phyloP scores from a whole-genome alignment of 2,113 vertebrate species.

The Coturnix japonica region DNA sequence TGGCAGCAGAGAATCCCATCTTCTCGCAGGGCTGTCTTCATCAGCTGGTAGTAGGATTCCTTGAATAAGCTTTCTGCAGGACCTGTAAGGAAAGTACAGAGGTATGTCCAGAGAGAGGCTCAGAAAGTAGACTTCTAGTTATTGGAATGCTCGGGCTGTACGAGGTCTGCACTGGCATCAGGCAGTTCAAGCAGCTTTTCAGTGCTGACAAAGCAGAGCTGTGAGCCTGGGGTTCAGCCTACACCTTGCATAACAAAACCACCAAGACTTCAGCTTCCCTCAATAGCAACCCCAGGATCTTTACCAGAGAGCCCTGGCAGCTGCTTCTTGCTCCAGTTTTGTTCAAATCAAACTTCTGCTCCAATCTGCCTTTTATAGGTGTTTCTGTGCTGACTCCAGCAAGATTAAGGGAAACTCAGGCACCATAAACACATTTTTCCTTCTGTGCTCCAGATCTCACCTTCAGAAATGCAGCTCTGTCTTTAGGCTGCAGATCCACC shows the following conservation, averaged over 20 bases:
- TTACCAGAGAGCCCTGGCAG: neutral
- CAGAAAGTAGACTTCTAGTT: neutral
- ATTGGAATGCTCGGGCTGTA: neutral
- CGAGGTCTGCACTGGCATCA: neutral
- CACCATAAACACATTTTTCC: no score
- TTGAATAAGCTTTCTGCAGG: conserved; percentile 98
- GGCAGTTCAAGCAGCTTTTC: neutral
- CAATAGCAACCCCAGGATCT: neutral
- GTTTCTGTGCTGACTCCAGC: rapidly evolving
- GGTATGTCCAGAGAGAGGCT: neutral
- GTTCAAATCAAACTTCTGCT: neutral
- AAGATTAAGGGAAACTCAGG: neutral
- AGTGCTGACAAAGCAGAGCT: neutral
- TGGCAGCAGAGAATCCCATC: conserved; percentile 97
- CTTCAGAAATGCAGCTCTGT: neutral
- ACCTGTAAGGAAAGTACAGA: conserved; percentile 67
- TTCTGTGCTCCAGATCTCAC: neutral
- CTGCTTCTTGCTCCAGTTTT: neutral
- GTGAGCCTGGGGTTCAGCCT: neutral
- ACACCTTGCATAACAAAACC: neutral
- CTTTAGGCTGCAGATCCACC: neutral
- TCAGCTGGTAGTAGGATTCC: conserved; percentile 96
- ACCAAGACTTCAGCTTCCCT: neutral
- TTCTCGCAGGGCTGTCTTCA: conserved; percentile 92
- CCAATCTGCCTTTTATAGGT: neutral